Conservation (phyloP, 2,797 vertebrate genomes). For the Hozukius guyotensis region DNA sequence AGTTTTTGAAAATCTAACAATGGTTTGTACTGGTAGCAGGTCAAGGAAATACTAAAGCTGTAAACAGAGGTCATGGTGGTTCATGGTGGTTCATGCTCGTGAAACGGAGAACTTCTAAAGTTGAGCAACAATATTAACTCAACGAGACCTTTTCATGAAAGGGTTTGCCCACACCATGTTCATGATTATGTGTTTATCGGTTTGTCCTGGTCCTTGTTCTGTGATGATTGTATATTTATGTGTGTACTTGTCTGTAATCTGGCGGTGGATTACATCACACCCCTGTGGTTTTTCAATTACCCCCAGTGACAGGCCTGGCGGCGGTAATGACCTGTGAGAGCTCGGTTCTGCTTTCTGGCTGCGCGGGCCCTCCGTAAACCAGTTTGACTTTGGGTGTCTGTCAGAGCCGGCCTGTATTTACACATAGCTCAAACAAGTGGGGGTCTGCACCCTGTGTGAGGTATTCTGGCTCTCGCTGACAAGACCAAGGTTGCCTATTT, state of each 20-base stretch:
- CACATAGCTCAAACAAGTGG: conserved; percentile 76
- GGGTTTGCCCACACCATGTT: conserved; percentile 5
- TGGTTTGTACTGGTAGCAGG: neutral
- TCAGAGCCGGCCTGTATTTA: conserved; percentile 75
- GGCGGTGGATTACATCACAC: conserved; percentile 72
- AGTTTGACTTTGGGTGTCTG: conserved; percentile 80
- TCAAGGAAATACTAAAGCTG: neutral
- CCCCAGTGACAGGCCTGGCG: conserved; percentile 65
- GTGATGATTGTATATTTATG: conserved; percentile 69
- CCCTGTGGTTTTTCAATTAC: conserved; percentile 69
- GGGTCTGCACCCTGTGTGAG: conserved; percentile 73
- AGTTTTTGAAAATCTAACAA: no score
- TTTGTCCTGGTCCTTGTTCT: conserved; percentile 39
- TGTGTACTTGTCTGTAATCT: conserved; percentile 65
- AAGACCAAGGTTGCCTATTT: conserved; percentile 61
- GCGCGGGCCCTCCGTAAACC: conserved; percentile 66
- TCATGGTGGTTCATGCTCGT: neutral
- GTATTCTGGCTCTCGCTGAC: conserved; percentile 66
- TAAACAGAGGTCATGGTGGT: conserved; percentile 3
- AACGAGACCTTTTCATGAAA: neutral
- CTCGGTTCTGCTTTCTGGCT: conserved; percentile 72
- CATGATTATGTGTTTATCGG: conserved; percentile 44
- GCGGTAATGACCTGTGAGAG: conserved; percentile 77
- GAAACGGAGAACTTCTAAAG: neutral
- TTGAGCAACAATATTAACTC: conserved; percentile 5